Evolutionary conservation across 2,797 vertebrate genomes (phyloP), one percentile per base, ranked within the genome.

Genomic region (Acipenser oxyrinchus): DNA sequence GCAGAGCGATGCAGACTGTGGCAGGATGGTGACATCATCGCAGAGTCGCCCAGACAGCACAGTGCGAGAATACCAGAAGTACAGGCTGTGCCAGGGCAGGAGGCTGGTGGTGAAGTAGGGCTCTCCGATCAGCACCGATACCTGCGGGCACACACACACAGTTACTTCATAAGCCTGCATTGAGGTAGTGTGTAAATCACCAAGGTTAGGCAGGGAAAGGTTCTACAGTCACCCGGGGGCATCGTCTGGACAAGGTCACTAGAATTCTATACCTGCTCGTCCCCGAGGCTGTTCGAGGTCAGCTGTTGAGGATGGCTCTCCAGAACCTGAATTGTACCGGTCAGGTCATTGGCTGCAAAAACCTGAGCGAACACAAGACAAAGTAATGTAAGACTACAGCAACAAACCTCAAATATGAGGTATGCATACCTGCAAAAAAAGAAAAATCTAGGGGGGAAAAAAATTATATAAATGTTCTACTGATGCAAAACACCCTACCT

Each of bases 1-100:
- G 12, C 92, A 83, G 9, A 99, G 82, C 0, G 91, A 83, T 60
- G 94, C 95, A 0, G 90, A 83, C n/a, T 84, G 74, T 12, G 96
- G 97, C 48, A 99, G 78, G 72, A 99, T 75, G 64, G 85, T 74
- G 60, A 86, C 88, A 0, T 50, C 53, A 1, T 84, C 86, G 11
- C 48, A 71, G 11, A 99, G 88, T 53, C 92, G 83, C 52, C 70
- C 52, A 0, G 77, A 84, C 76, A 98, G 74, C 0, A 92, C 82
- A 0, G 93, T 93, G 63, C 96, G 91, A 10, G 93, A 92, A 8
- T 95, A 99, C 96, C 96, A 98, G 84, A 98, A 99, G 77, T 90
- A 96, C n/a, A 99, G 79, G 13, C 94, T 97, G 82, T 99, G 95
- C 96, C 97, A 99, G 0, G 97, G 97, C 62, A 99, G 77, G 53